Conservation (phyloP, 2,888 invertebrate species). For the Dendrolimus houi region DNA sequence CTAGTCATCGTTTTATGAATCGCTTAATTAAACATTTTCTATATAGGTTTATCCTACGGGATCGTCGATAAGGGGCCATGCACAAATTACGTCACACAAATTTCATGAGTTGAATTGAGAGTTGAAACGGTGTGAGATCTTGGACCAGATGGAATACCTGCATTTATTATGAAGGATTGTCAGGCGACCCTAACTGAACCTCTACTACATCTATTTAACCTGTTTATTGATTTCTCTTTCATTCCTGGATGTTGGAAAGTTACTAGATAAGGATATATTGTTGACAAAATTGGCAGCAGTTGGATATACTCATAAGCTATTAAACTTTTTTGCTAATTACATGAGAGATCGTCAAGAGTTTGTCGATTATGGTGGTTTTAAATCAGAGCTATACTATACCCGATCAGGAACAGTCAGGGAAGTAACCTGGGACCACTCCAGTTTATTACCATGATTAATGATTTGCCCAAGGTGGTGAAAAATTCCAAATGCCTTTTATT, state of each 20-base stretch:
- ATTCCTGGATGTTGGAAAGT: background rate
- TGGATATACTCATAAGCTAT: background rate
- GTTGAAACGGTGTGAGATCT: too few relatives aligned
- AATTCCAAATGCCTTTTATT: too few relatives aligned
- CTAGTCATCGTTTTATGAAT: too few relatives aligned
- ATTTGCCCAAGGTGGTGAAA: too few relatives aligned
- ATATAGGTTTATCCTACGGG: too few relatives aligned
- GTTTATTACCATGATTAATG: background rate
- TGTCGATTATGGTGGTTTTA: background rate
- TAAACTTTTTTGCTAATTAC: background rate
- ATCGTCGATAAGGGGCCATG: too few relatives aligned
- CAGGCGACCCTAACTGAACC: background rate
- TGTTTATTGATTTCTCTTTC: background rate
- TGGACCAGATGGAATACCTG: too few relatives aligned
- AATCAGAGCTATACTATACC: background rate
- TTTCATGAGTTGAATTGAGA: too few relatives aligned
- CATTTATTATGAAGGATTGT: background rate
- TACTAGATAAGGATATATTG: background rate
- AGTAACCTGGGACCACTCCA: background rate
- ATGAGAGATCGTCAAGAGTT: background rate
- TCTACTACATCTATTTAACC: background rate
- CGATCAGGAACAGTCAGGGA: background rate
- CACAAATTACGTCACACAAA: too few relatives aligned
- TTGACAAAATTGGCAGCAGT: background rate
- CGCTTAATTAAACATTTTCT: too few relatives aligned